Conservation (phyloP, 2,113 vertebrate species). For the Acanthisitta chloris region DNA sequence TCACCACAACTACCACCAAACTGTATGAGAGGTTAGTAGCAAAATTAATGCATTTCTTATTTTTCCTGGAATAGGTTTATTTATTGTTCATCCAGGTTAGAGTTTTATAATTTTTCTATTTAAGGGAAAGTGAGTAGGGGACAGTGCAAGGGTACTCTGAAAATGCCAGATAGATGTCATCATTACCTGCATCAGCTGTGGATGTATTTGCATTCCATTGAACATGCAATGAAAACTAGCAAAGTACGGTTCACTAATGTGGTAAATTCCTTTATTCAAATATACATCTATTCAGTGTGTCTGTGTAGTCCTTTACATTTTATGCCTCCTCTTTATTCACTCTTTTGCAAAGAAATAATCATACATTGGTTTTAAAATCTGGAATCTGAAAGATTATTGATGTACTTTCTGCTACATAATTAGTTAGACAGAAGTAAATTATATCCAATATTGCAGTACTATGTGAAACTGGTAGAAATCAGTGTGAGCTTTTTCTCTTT, state of each 20-base stretch:
- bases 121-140: background rate
- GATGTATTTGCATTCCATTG: background rate
- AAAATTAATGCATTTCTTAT: background rate
- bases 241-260: background rate
- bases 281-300: background rate
- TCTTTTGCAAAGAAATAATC: background rate
- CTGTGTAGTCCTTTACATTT: background rate
- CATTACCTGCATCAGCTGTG: background rate
- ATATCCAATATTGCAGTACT: background rate
- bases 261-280: background rate
- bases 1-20: background rate
- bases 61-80: background rate
- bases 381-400: background rate
- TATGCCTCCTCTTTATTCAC: background rate
- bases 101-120: background rate
- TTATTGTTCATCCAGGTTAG: background rate
- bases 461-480: background rate
- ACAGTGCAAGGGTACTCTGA: background rate
- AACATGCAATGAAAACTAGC: background rate
- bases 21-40: background rate
- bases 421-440: background rate
- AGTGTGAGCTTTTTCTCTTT: background rate
- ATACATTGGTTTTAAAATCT: background rate
- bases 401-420: background rate
- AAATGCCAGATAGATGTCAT: slow-evolving; percentile 28